These are phyloP conservation scores for Oscheius sp. DNA, from an alignment of 2,888 invertebrate genomes.

Conservation along the genomic window DNA sequence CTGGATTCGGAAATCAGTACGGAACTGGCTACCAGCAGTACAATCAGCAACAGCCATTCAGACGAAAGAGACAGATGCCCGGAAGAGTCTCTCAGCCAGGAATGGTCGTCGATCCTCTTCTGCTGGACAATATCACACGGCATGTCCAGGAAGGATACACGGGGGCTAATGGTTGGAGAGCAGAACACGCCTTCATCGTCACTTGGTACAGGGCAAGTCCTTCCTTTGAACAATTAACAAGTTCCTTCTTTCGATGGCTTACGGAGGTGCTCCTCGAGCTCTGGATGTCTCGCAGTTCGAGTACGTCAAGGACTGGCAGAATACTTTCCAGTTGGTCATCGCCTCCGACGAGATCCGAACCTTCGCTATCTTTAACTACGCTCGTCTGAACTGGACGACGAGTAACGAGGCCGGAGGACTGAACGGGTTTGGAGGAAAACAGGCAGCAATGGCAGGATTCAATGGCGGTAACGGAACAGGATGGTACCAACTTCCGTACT, in stretches of 20 bases:
- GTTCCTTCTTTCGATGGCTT: constrained; percentile 57
- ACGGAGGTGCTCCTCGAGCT: constrained; percentile 66
- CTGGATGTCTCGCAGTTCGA: constrained; percentile 67
- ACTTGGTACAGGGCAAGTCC: constrained; percentile 63
- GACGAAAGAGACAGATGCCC: constrained; percentile 65
- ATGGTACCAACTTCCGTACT: constrained; percentile 69
- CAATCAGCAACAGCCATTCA: constrained; percentile 38
- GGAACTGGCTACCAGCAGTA: constrained; percentile 29
- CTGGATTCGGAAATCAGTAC: background rate
- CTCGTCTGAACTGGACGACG: constrained; percentile 88
- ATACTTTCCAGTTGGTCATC: constrained; percentile 92
- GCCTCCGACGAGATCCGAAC: constrained; percentile 92
- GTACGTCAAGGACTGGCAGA: constrained; percentile 78
- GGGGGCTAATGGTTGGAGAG: constrained; percentile 64
- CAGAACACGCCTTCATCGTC: constrained; percentile 67
- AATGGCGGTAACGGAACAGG: constrained; percentile 93
- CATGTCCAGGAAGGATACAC: constrained; percentile 64
- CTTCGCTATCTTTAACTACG: constrained; percentile 93
- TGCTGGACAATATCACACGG: constrained; percentile 65
- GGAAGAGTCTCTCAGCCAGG: constrained; percentile 61
- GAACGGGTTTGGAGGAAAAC: constrained; percentile 66
- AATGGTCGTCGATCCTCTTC: constrained; percentile 65
- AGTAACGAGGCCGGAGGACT: constrained; percentile 85
- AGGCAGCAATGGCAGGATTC: constrained; percentile 82
- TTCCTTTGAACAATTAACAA: background rate